A percentile compares a stretch with the other conserved stretches of the same genome.
These are phyloP conservation scores for Tuta absoluta DNA, from an alignment of 2,888 invertebrate genomes.

Conservation along the genomic window DNA sequence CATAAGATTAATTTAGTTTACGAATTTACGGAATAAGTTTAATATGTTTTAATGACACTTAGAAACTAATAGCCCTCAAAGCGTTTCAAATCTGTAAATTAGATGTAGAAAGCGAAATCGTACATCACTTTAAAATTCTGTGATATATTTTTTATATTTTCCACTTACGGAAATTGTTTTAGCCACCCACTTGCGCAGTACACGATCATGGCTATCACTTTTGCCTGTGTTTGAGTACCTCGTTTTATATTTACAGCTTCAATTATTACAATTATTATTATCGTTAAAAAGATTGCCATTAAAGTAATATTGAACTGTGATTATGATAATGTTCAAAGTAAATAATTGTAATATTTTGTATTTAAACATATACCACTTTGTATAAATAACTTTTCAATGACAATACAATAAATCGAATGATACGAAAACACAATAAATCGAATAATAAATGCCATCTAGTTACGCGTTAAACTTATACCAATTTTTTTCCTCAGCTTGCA, in stretches of 20 bases:
- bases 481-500: neutral
- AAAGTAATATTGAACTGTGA: constrained; percentile 78
- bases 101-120: too few species aligned
- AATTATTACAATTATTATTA: constrained; percentile 47
- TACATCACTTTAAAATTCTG: neutral
- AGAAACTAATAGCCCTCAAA: neutral
- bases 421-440: too few species aligned
- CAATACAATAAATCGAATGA: neutral
- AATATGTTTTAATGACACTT: neutral
- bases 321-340: constrained; percentile 72
- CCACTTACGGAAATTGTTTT: neutral
- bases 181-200: neutral
- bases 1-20: constrained; percentile 44
- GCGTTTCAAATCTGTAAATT: neutral
- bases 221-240: constrained; percentile 50
- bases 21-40: neutral
- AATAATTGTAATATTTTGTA: constrained; percentile 50
- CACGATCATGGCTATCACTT: constrained; percentile 15
- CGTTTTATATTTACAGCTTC: constrained; percentile 49
- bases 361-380: constrained; percentile 23
- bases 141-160: neutral
- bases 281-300: constrained; percentile 66
- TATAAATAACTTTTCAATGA: neutral
- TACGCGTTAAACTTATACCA: neutral
- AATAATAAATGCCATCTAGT: neutral